Evolutionary conservation across 2,113 vertebrate genomes (phyloP), one percentile per base, ranked within the genome.

Genomic region (Beaufortia kweichowensis): DNA sequence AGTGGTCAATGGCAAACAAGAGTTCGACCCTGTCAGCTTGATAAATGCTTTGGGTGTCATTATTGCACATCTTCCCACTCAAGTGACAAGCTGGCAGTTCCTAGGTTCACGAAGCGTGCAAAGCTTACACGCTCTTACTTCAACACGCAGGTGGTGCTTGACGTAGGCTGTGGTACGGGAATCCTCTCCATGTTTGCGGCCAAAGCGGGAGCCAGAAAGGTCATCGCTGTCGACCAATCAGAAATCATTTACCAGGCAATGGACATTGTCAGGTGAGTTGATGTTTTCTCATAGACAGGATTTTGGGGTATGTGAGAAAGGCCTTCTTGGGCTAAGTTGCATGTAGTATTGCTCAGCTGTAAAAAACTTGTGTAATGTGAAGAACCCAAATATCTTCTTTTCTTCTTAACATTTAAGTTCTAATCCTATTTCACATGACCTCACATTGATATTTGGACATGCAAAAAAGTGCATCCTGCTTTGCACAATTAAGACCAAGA

Each of bases 131-230:
- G 21, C 43, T 39, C n/a, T 28, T 50, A 5, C 9, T 26, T 60
- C n/a, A 1, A 26, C 46, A 81, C 80, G 53, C 81, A 98, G 96
- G 92, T 98, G 70, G 94, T 99, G 87, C 90, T 98, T 65, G 96
- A 98, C 79, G 96, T 98, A 80, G 97, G 97, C n/a, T 99, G 97
- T 82, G 96, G 96, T 62, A 98, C 96, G 23, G 95, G 95, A 81
- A 98, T 99, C 77, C 93, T 99, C 1, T 96, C 95, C 28, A 94
- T 99, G 96, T 99, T 99, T 84, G 97, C 95, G 2, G 96, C 96
- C 67, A 93, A 87, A 89, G 91, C 94, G 0, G 97, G 97, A 0
- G 96, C 96, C 1, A 96, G 89, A 86, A 91, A 89, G 60, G 96
- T 99, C 59, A 91, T 98, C 56, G 95, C 90, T 29, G 96, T 99